These are phyloP conservation scores for Dermolepida albohirtum DNA, from an alignment of 2,888 invertebrate species.

Conservation along the genomic window DNA sequence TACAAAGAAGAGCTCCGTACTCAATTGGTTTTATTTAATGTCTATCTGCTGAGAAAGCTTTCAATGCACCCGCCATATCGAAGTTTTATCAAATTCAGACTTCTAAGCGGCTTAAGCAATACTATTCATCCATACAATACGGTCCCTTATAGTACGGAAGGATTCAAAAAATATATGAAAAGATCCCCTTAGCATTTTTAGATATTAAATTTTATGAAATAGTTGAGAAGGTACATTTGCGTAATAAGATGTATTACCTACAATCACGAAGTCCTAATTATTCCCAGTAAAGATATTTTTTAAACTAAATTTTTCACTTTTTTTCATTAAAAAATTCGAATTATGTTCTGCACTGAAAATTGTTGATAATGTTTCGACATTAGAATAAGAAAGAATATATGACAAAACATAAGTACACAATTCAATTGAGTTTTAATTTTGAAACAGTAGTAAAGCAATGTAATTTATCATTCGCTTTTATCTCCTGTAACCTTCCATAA, in stretches of 20 bases:
- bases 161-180: conserved; percentile 23
- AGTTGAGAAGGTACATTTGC: neutral
- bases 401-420: too few species aligned
- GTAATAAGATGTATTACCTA: neutral
- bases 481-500: too few species aligned
- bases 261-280: too few species aligned
- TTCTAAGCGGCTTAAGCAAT: conserved; percentile 25
- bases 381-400: too few species aligned
- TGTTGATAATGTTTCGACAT: too few species aligned
- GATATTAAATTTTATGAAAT: neutral
- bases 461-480: too few species aligned
- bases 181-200: conserved; percentile 22
- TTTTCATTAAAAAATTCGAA: too few species aligned
- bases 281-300: too few species aligned
- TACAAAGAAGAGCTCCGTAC: neutral
- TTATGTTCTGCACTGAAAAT: too few species aligned
- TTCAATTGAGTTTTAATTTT: too few species aligned
- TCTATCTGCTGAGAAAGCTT: conserved; percentile 1
- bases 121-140: conserved; percentile 6
- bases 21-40: conserved; percentile 15
- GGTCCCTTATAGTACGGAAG: conserved; percentile 14
- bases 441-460: too few species aligned
- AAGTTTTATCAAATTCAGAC: conserved; percentile 23
- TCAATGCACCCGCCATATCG: conserved; percentile 22
- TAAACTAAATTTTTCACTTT: too few species aligned